Percentiles rank a stretch among this genome's conserved stretches.
These are phyloP conservation scores for Homalodisca vitripennis DNA, from an alignment of 1,140 invertebrate species.

Conservation along the genomic window DNA sequence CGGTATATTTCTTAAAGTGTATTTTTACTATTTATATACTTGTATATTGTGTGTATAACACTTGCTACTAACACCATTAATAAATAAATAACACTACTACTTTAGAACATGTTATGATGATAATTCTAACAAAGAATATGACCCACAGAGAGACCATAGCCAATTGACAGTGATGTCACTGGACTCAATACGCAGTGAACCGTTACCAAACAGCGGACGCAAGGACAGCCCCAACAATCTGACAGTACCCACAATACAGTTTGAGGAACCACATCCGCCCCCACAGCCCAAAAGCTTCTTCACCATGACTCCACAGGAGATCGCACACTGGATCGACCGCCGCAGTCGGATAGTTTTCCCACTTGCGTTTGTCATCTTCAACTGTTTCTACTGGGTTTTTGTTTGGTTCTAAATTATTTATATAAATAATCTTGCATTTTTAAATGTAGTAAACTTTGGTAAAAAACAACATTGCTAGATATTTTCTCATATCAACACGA, in stretches of 20 bases:
- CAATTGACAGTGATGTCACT: constrained; percentile 36
- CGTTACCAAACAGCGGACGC: constrained; percentile 17
- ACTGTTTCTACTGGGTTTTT: constrained; percentile 74
- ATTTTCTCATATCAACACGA: too few relatives aligned
- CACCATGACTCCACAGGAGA: constrained; percentile 82
- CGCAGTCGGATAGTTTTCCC: constrained; percentile 77
- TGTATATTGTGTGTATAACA: too few relatives aligned
- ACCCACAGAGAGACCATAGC: constrained; percentile 32
- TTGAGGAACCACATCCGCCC: constrained; percentile 39
- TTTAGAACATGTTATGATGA: background rate
- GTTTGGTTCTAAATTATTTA: background rate
- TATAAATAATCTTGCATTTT: too few relatives aligned
- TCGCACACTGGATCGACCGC: constrained; percentile 82
- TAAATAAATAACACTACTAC: too few relatives aligned
- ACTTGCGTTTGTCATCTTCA: constrained; percentile 74
- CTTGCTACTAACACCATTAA: too few relatives aligned
- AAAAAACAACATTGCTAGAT: too few relatives aligned
- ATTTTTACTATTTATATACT: too few relatives aligned
- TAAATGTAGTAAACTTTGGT: too few relatives aligned
- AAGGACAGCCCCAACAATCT: background rate
- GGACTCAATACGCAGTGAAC: constrained; percentile 35
- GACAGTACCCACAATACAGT: background rate
- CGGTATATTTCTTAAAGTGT: too few relatives aligned
- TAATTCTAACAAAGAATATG: too few relatives aligned
- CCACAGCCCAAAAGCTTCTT: constrained; percentile 61